Percentiles rank a stretch among this genome's conserved stretches.
These are phyloP conservation scores for Invenusta paracnida DNA, from an alignment of 2,888 invertebrate species.

Conservation along the genomic window DNA sequence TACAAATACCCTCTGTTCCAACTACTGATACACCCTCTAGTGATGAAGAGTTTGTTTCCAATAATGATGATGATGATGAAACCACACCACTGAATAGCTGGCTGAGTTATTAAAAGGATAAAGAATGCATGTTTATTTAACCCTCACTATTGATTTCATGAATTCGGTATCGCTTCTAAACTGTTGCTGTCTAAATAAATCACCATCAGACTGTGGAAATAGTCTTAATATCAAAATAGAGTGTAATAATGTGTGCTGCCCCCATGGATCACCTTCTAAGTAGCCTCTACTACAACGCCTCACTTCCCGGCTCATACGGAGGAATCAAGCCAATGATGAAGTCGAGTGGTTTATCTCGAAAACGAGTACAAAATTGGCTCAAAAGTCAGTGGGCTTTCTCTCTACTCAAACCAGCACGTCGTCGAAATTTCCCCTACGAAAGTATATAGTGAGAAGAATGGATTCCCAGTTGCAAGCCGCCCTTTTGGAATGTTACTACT, in stretches of 20 bases:
- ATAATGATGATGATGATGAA: background rate
- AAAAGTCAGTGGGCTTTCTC: background rate
- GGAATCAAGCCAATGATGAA: background rate
- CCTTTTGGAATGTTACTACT: background rate
- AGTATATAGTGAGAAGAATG: conserved; percentile 2
- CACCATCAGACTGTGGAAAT: background rate
- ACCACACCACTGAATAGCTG: background rate
- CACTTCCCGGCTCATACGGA: background rate
- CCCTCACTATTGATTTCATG: background rate
- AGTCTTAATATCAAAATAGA: background rate
- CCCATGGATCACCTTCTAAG: background rate
- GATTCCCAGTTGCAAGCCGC: background rate
- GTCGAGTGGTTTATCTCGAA: background rate
- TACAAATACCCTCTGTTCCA: too few relatives aligned
- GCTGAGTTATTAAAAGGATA: background rate
- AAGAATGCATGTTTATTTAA: background rate
- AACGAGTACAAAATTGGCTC: background rate
- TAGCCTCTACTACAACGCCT: background rate
- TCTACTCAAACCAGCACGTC: background rate
- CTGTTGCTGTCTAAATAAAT: background rate
- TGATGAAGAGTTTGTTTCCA: background rate
- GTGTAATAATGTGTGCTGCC: background rate
- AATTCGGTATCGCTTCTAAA: background rate
- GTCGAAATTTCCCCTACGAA: background rate
- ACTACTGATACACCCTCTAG: background rate